Evolutionary conservation across 2,888 invertebrate genomes (phyloP).

Genomic region (Drosophila testacea): DNA sequence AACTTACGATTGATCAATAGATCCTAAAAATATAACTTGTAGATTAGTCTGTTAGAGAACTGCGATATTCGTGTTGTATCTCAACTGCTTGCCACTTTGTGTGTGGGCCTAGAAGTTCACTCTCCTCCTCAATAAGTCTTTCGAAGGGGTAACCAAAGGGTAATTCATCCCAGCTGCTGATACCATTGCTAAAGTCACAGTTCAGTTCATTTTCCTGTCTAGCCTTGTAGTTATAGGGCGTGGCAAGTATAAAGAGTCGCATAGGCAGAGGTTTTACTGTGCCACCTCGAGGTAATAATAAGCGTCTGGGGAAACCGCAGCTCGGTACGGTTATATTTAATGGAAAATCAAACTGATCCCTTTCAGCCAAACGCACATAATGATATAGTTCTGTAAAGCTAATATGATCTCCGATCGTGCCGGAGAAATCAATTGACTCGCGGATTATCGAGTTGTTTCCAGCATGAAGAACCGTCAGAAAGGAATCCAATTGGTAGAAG

Average conservation of each 20-base stretch:
- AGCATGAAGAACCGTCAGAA: conserved; percentile 86
- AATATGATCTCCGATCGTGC: conserved; percentile 87
- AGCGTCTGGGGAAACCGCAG: conserved; percentile 87
- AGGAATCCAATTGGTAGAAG: conserved; percentile 87
- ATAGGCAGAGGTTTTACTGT: conserved; percentile 86
- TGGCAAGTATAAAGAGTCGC: conserved; percentile 87
- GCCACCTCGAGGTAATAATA: conserved; percentile 88
- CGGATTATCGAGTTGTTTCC: conserved; percentile 84
- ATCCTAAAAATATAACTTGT: background rate
- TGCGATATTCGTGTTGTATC: conserved; percentile 49
- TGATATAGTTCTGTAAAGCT: conserved; percentile 84
- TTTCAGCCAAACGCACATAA: conserved; percentile 84
- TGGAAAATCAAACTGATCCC: conserved; percentile 84
- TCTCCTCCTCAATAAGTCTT: conserved; percentile 86
- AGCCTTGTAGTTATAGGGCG: conserved; percentile 83
- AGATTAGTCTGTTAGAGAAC: background rate
- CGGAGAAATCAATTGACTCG: conserved; percentile 60
- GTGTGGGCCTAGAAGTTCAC: conserved; percentile 77
- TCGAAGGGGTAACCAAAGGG: conserved; percentile 91
- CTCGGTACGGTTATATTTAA: conserved; percentile 85
- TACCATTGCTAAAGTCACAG: conserved; percentile 57
- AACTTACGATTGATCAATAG: background rate
- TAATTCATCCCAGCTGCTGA: conserved; percentile 85
- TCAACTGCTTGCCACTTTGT: conserved; percentile 42
- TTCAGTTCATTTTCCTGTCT: conserved; percentile 49